Base-by-base conservation (phyloP, 2,113 vertebrate genomes). In the Thalassarche chlororhynchos region DNA sequence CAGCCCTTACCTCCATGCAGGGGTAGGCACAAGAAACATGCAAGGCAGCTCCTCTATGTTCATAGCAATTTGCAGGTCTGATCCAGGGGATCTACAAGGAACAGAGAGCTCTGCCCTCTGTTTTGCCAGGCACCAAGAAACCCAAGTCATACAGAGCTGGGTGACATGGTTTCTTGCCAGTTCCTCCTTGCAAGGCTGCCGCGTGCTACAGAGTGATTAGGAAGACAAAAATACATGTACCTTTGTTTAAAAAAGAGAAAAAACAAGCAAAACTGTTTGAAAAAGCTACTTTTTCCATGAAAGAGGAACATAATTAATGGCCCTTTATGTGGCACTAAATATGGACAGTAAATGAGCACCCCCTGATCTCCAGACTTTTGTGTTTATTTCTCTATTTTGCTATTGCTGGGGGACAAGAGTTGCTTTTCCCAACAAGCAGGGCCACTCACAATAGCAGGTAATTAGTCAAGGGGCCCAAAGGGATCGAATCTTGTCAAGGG, bases 401-500 rank as follows among this genome's bases (percentile, higher is more conserved):
- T 79, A 76, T 76, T 80, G 84, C 81, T 97, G 81, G 54, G 75
- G 87, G 89, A 96, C 74, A 76, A 89, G 72, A 84, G 86, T 57
- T 93, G 93, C 70, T 91, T 93, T 96, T 89, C 84, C 57, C 91
- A 94, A 82, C 66, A 83, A 83, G 96, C 70, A 49, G 58, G 40
- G 78, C 81, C 36, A 94, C 70, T 85, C 94, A 97, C 95, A 97
- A 97, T 92, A 97, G 92, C 78, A 95, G 76, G 87, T 92, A 97
- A 97, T 97, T 97, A 97, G 96, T 97, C 97, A 97, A 93, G 89
- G 87, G 83, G 87, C 95, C 94, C 78, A 6, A 94, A 94, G 92
- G 93, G 93, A 95, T 96, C 25, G 66, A 94, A 96, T 79, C 95
- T 69, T 97, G 95, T 95, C 94, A 95, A 93, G 94, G 87, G 84